phyloP scores from a whole-genome alignment of 2,797 vertebrate species.

The Pipistrellus nathusii region DNA sequence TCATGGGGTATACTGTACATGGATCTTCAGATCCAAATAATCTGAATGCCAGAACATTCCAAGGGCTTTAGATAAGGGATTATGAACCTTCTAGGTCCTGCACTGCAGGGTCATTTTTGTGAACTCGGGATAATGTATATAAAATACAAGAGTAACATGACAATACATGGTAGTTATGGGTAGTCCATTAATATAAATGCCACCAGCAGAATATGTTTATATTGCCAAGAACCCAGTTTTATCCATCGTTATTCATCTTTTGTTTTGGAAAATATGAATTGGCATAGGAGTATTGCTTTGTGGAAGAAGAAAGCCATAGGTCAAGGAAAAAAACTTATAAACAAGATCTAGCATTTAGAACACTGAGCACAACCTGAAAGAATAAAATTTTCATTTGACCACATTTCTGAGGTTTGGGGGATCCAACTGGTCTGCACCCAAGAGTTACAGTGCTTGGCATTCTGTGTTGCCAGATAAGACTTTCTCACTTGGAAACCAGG shows the following conservation, averaged over 20 bases:
- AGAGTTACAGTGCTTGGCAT: background rate
- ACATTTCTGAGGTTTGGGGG: slow-evolving; percentile 4
- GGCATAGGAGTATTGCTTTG: background rate
- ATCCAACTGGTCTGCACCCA: background rate
- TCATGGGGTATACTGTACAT: background rate
- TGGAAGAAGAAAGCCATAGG: background rate
- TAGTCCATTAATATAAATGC: background rate
- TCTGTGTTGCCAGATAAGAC: background rate
- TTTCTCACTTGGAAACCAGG: background rate
- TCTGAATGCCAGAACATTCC: background rate
- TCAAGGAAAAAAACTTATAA: background rate
- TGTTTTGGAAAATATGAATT: background rate
- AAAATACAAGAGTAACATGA: background rate
- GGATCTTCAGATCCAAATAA: background rate
- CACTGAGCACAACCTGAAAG: background rate
- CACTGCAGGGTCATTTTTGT: background rate
- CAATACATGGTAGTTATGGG: background rate
- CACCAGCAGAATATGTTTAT: background rate
- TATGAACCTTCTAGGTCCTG: background rate
- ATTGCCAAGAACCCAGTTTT: background rate
- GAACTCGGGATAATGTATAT: background rate
- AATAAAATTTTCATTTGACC: slow-evolving; percentile 24
- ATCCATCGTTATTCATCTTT: background rate
- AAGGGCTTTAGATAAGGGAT: background rate
- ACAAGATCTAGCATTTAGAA: background rate